Evolutionary conservation across 2,113 vertebrate species (phyloP), one percentile per base, ranked within the genome.

Genomic region (Rhinichthys klamathensis): DNA sequence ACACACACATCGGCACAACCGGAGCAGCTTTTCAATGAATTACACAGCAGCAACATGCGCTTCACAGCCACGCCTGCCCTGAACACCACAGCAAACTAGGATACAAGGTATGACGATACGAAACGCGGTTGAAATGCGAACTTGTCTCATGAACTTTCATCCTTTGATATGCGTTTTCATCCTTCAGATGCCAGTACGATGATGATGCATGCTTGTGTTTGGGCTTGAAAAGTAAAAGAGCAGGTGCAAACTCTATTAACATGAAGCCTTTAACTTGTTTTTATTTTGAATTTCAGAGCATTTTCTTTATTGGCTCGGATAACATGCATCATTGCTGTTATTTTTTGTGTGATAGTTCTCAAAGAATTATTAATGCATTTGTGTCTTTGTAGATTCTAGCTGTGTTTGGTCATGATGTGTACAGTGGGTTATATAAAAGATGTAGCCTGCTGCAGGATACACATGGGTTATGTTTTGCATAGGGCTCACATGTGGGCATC

Each of bases 1-100:
- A 4, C 73, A 4, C 75, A 2, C 18, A 82, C 7, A 60, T 38
- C 65, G 49, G 80, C 67, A 63, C 16, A 69, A n/a, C 15, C 21
- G 44, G 25, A 32, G 23, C 23, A 30, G 27, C 16, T 70, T 67
- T 77, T 54, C 75, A 80, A 41, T 83, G 44, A 82, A 49, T 54
- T 58, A 11, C 10, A 21, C 16, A 56, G 27, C 44, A 86, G 82
- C 82, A 82, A n/a, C 76, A 87, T 89, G 88, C 63, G 56, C 54
- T 61, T 44, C 70, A 25, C 32, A 80, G 61, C 41, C 38, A 38
- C 78, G 58, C 56, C 80, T 67, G 78, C 73, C 25, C 23, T 78
- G 73, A 85, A 67, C 72, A 58, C 25, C 78, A 46, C 88, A 4
- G 5, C 67, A 27, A 32, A 85, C 69, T 83, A 73, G 46, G 54